Evolutionary conservation across 2,113 vertebrate species (phyloP), one percentile per base, ranked within the genome.

Genomic region (Dasyprocta punctata): DNA sequence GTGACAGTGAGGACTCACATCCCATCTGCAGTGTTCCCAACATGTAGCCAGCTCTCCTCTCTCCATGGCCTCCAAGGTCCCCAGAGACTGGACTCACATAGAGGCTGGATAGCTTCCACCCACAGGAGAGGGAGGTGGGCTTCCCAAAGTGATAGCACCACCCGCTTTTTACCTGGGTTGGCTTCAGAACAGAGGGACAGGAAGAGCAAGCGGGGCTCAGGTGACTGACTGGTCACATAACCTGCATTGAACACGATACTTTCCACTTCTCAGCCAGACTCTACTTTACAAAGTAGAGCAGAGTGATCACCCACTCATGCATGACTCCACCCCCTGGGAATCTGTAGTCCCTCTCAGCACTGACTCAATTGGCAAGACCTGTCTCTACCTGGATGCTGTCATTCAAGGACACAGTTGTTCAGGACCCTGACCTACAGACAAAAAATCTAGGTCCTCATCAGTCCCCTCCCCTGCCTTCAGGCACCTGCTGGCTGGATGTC

Each of bases 11-110:
- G 82, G 90, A 20, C 2, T 36, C n/a, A 4, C 54, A 49, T 36
- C 44, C 73, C 12, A 0, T 4, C 4, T 0, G 6, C 81, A 20
- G 33, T 24, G 65, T 9, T 61, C 75, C 19, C 0, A 2, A 19
- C 13, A 22, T 3, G 0, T 5, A n/a, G 54, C 73, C 8, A 3
- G 19, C 17, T 81, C 47, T 41, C 12, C 17, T 61, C 52, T 54
- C 87, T 13, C 47, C 5, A 71, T n/a, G 71, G 54, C n/a, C 92
- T 71, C 36, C 26, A 36, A 9, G 36, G 56, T 30, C 54, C 4
- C 17, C 5, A 10, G 69, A 61, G 56, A 19, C 63, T 12, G 44
- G 69, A 28, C 22, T 8, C 30, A 13, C 16, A 17, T 17, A 75
- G 6, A 56, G 1, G 3, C 4, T 54, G n/a, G 20, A 22, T 10